A percentile compares a stretch with the other conserved stretches of the same genome.
These are phyloP conservation scores for Hoplias malabaricus DNA, from an alignment of 2,113 vertebrate genomes.

Conservation along the genomic window DNA sequence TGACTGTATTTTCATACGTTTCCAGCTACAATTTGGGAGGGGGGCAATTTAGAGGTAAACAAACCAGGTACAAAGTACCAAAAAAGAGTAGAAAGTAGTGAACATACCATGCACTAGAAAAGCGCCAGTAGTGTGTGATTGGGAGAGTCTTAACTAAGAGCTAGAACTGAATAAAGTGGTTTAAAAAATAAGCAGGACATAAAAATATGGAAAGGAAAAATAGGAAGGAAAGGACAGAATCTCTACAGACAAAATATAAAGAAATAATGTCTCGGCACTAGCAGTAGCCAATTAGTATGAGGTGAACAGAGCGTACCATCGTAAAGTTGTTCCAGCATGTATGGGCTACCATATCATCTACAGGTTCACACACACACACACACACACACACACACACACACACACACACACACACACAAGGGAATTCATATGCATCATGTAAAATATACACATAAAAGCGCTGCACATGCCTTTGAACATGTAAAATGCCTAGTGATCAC, in stretches of 20 bases:
- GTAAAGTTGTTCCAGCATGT: neutral
- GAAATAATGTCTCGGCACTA: constrained; percentile 62
- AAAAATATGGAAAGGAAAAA: neutral
- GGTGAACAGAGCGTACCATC: constrained; percentile 33
- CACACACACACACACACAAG: constrained; percentile 31
- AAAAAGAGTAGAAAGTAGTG: no score
- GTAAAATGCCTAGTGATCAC: neutral
- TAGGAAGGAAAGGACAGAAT: constrained; percentile 39
- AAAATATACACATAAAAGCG: neutral
- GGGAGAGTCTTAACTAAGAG: no score
- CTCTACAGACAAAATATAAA: constrained; percentile 62
- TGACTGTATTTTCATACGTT: no score
- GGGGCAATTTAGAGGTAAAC: no score
- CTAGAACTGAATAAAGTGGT: no score
- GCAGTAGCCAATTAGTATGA: constrained; percentile 66
- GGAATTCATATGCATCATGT: neutral
- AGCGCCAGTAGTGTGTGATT: no score
- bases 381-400: constrained; percentile 31
- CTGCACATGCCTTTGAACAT: neutral
- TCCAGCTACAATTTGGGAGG: no score
- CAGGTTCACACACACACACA: neutral
- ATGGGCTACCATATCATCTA: neutral
- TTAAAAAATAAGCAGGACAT: no score
- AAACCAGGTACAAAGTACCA: no score
- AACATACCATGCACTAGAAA: no score